Conservation (phyloP, 2,797 vertebrate species). For the Emydoidea blandingii region DNA sequence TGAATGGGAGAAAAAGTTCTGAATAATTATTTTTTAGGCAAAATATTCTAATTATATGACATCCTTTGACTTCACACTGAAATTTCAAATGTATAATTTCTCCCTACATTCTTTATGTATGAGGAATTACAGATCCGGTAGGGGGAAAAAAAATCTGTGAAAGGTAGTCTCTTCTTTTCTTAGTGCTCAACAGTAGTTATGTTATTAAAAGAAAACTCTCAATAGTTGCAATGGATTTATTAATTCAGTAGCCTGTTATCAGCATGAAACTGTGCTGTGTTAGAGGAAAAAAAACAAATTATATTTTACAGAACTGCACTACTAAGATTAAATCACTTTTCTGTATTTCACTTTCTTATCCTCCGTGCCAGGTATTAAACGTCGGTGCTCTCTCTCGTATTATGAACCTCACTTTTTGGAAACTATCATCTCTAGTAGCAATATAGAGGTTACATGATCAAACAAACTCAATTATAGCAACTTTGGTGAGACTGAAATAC, state of each 20-base stretch:
- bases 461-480: constrained; percentile 57
- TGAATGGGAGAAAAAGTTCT: constrained; percentile 40
- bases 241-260: constrained; percentile 75
- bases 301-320: constrained; percentile 67
- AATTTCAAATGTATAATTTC: constrained; percentile 15
- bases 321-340: constrained; percentile 76
- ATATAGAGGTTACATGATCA: constrained; percentile 63
- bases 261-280: constrained; percentile 69
- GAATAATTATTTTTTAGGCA: constrained; percentile 36
- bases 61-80: constrained; percentile 28
- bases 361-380: constrained; percentile 66
- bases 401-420: constrained; percentile 72
- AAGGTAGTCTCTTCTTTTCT: constrained; percentile 46
- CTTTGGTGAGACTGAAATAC: constrained; percentile 56
- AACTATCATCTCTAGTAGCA: constrained; percentile 69
- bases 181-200: constrained; percentile 69
- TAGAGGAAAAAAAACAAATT: constrained; percentile 75
- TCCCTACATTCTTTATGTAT: background rate
- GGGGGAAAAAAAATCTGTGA: constrained; percentile 16
- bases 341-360: constrained; percentile 74
- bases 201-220: constrained; percentile 77
- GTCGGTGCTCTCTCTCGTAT: constrained; percentile 67
- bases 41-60: constrained; percentile 40
- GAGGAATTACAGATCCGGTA: constrained; percentile 36
- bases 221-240: constrained; percentile 76